These are phyloP conservation scores for Holacanthella duospinosa DNA, from an alignment of 2,888 invertebrate genomes.

Conservation along the genomic window DNA sequence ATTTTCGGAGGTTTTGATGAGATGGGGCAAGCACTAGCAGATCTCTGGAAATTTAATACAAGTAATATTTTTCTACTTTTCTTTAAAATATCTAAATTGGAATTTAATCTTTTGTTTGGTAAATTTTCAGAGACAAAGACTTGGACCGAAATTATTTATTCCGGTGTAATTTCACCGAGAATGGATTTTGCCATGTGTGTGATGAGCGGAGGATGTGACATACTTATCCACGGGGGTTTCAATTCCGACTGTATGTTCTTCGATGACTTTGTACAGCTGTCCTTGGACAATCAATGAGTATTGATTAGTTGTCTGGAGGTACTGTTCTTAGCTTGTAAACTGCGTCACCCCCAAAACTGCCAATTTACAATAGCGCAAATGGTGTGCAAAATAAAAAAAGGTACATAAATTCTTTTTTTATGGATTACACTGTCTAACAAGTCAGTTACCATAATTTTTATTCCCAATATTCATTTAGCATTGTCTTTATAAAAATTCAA, in stretches of 20 bases:
- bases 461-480: too few species aligned
- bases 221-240: conserved; percentile 1
- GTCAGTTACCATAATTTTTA: too few species aligned
- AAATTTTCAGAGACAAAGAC: neutral
- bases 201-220: neutral
- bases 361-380: too few species aligned
- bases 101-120: neutral
- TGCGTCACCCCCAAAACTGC: too few species aligned
- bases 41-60: conserved; percentile 8
- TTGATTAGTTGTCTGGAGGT: too few species aligned
- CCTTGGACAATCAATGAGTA: too few species aligned
- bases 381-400: too few species aligned
- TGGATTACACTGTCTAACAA: too few species aligned
- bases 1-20: neutral
- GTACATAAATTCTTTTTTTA: too few species aligned
- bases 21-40: neutral
- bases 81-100: neutral
- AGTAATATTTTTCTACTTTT: neutral
- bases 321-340: too few species aligned
- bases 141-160: neutral
- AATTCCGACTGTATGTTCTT: neutral
- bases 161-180: neutral
- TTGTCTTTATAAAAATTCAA: too few species aligned
- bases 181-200: neutral
- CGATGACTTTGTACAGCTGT: neutral